Percentiles rank a stretch among this genome's conserved stretches.
Evolutionary conservation across 2,888 invertebrate species (phyloP).

Genomic region (Melanchra persicariae): DNA sequence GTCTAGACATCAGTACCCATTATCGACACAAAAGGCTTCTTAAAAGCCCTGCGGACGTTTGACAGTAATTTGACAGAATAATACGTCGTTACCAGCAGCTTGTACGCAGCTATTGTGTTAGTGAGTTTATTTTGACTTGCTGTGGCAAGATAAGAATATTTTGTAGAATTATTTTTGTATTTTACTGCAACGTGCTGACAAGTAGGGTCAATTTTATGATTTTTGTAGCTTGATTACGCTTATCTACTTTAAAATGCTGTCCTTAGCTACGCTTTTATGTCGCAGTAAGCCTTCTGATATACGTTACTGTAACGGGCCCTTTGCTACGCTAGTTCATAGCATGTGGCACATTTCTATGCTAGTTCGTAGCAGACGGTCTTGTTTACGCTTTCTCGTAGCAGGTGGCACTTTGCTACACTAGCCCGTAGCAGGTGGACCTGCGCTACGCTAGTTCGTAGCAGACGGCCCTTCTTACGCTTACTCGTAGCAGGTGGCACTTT

Average conservation of each 20-base stretch:
- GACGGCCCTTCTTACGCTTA: conserved; percentile 17
- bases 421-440: neutral
- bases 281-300: no score
- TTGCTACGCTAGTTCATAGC: no score
- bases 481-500: conserved; percentile 9
- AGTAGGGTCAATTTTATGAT: neutral
- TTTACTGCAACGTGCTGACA: neutral
- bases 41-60: conserved; percentile 37
- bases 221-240: neutral
- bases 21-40: conserved; percentile 36
- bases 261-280: no score
- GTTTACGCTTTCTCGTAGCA: no score
- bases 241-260: no score
- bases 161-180: neutral
- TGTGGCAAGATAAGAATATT: conserved; percentile 16
- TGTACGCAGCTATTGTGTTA: conserved; percentile 20
- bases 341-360: no score
- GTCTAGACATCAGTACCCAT: conserved; percentile 42
- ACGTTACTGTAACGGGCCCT: no score
- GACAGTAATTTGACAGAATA: conserved; percentile 51
- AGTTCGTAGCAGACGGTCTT: neutral
- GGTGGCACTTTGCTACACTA: no score
- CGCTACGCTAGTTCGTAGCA: neutral
- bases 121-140: conserved; percentile 7
- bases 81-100: conserved; percentile 30